Evolutionary conservation across 2,888 invertebrate genomes (phyloP), one percentile per base, ranked within the genome.

Genomic region (Theretra japonica): DNA sequence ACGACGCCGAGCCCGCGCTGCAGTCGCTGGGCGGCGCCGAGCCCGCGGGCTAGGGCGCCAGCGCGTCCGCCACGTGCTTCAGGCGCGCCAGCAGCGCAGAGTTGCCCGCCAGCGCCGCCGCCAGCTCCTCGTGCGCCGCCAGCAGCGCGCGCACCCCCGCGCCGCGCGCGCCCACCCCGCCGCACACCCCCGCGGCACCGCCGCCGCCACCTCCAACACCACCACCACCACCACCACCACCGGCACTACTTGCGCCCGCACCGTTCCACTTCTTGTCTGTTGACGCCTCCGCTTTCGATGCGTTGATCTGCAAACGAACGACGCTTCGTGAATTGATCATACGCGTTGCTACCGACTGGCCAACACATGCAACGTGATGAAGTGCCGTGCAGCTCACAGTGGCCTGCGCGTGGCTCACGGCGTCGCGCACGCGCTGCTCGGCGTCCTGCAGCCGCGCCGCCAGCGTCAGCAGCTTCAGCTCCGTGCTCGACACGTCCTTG

Each of bases 401-500:
- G 6, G 73, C 72, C 8, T 75, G 79, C 62, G 75, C 70, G 59
- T 73, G 74, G 68, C 21, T 50, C 69, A 77, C 71, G 6, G 75
- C 75, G 25, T 72, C 75, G 65, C 88, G 74, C 23, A 83, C 70
- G 70, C 77, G 68, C 57, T 79, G 83, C 83, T 91, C 91, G 68
- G 88, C 90, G 82, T 92, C 93, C 82, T 91, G 92, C 80, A 94
- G 82, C 7, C 93, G 86, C 76, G 92, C 92, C 33, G 91, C 90
- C 78, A 93, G 81, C 79, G 93, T 88, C 75, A 90, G 82, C 83
- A 93, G 82, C 85, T 90, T 89, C 60, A 92, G 87, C 82, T 94
- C 94, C 5, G 88, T 86, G 75, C 85, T 79, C 33, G 91, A 82
- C 80, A 96, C 95, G 86, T 97, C 97, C 83, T 97, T 97, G 86